Evolutionary conservation across 2,113 vertebrate genomes (phyloP).

Genomic region (Anhinga rufa): DNA sequence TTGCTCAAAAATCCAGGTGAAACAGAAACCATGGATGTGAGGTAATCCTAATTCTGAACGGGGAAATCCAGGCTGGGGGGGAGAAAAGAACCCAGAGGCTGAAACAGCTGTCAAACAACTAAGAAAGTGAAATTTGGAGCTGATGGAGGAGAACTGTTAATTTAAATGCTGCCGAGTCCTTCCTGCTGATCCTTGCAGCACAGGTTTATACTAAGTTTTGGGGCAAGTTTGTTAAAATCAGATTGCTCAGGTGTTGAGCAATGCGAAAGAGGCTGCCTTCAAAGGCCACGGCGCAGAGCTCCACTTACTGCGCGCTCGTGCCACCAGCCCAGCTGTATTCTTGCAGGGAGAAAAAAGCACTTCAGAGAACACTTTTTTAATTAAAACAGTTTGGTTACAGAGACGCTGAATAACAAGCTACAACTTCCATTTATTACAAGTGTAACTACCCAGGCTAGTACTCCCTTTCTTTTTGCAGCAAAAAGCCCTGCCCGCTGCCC

Average conservation of each 20-base stretch:
- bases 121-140: not conserved
- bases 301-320: rapidly evolving
- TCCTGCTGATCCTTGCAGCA: not conserved
- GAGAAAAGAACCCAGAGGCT: not conserved
- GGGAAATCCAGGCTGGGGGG: not conserved
- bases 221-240: not conserved
- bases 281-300: not conserved
- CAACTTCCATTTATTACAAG: not conserved
- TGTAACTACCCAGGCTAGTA: not conserved
- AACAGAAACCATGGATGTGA: not conserved
- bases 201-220: not conserved
- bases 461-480: not conserved
- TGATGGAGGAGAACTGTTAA: not conserved
- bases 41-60: not conserved
- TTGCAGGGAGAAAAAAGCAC: not conserved
- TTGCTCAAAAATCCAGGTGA: not conserved
- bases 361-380: not conserved
- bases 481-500: not conserved
- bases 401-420: not conserved
- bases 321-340: not conserved
- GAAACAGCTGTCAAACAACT: not conserved
- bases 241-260: not conserved
- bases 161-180: not conserved
- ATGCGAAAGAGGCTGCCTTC: no score
- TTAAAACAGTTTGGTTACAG: not conserved